These are phyloP conservation scores for Enhydra lutris DNA, from an alignment of 2,113 vertebrate genomes.

Conservation along the genomic window DNA sequence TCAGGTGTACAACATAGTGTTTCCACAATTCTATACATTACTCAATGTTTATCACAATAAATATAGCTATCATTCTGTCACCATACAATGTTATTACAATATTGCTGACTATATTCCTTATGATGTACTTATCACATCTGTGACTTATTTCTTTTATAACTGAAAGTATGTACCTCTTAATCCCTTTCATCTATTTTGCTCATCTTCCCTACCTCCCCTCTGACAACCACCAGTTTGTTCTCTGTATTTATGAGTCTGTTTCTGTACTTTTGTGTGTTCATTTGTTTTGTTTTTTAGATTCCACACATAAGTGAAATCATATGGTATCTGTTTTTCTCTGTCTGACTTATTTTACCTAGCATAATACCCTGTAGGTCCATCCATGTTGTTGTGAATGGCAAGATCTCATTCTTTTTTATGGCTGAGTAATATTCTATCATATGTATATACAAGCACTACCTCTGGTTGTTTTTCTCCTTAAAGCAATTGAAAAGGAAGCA, in stretches of 20 bases:
- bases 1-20: neutral
- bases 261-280: neutral
- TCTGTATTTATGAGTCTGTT: neutral
- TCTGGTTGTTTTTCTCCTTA: neutral
- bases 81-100: neutral
- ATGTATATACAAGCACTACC: neutral
- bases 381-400: neutral
- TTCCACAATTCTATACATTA: neutral
- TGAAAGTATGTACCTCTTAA: neutral
- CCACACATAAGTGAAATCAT: neutral
- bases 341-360: neutral
- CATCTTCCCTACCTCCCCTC: neutral
- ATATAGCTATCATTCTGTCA: neutral
- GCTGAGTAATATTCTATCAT: neutral
- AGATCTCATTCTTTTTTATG: neutral
- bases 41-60: neutral
- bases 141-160: neutral
- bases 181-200: neutral
- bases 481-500: neutral
- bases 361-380: neutral
- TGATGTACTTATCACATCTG: neutral
- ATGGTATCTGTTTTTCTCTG: neutral
- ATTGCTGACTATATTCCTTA: neutral
- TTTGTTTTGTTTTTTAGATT: neutral
- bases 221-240: neutral